Conservation (phyloP, 2,113 vertebrate species). For the Aviceda subcristata region DNA sequence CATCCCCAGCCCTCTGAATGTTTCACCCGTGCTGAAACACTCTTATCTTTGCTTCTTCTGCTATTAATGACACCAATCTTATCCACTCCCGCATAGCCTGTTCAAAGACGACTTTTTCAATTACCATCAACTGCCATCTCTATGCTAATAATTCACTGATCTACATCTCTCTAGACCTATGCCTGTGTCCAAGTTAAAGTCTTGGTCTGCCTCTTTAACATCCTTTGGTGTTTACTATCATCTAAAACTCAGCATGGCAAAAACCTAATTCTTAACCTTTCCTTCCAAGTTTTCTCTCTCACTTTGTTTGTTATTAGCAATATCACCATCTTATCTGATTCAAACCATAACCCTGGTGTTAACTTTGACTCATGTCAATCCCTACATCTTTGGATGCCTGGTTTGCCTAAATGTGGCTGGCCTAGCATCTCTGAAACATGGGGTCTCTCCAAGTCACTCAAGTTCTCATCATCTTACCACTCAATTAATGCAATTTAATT, state of each 20-base stretch:
- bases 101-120: slow-evolving; percentile 9
- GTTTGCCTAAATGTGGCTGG: background rate
- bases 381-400: background rate
- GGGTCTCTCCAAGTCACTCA: background rate
- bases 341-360: background rate
- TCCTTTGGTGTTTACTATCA: background rate
- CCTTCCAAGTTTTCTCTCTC: background rate
- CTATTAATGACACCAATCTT: background rate
- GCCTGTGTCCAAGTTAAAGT: background rate
- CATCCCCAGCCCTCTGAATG: background rate
- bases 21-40: slow-evolving; percentile 21
- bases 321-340: background rate
- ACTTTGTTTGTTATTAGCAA: background rate
- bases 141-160: slow-evolving; percentile 21
- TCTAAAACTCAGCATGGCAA: background rate
- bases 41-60: background rate
- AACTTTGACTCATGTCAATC: background rate
- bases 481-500: background rate
- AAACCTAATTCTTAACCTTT: background rate
- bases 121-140: slow-evolving; percentile 8
- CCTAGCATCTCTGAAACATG: background rate
- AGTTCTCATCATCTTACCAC: background rate
- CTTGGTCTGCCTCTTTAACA: background rate
- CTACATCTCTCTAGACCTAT: background rate
- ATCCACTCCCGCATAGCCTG: background rate